Evolutionary conservation across 2,888 invertebrate species (phyloP).

Genomic region (Scaptomyza cyrtandrae): DNA sequence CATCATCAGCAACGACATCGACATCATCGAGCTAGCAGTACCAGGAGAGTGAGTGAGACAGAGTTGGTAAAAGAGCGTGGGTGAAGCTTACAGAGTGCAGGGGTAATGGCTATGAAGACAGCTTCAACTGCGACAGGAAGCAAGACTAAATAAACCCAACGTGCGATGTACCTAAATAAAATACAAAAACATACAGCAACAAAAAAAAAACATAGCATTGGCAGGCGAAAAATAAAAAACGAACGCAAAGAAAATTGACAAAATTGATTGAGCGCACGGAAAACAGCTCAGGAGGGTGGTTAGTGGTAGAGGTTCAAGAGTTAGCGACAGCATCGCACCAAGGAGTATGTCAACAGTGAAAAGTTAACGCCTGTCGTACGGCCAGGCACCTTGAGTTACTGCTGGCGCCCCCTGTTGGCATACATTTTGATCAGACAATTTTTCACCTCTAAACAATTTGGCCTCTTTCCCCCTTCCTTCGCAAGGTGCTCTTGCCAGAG

Average conservation of each 20-base stretch:
- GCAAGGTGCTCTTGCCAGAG: constrained; percentile 27
- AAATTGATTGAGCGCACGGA: constrained; percentile 74
- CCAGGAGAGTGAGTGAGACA: neutral
- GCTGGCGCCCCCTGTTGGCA: constrained; percentile 20
- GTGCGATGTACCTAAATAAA: constrained; percentile 46
- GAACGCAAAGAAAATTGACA: constrained; percentile 59
- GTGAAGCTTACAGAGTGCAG: neutral
- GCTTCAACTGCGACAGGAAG: constrained; percentile 49
- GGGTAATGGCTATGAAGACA: constrained; percentile 57
- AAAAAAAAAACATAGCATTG: constrained; percentile 20
- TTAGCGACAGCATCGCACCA: constrained; percentile 4
- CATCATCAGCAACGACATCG: constrained; percentile 51
- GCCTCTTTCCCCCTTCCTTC: neutral
- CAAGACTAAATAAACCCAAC: constrained; percentile 62
- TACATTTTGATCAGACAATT: constrained; percentile 59
- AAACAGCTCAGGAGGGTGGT: constrained; percentile 19
- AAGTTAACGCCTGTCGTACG: constrained; percentile 64
- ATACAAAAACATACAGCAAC: constrained; percentile 7
- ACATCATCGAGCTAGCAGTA: constrained; percentile 25
- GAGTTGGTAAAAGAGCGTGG: neutral
- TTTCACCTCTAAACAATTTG: constrained; percentile 68
- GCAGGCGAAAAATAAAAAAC: constrained; percentile 21
- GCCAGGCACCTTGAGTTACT: constrained; percentile 33
- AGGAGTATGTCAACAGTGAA: constrained; percentile 52
- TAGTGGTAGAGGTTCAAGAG: neutral